phyloP scores from a whole-genome alignment of 1,140 invertebrate species.

The Chlorops oryzae region DNA sequence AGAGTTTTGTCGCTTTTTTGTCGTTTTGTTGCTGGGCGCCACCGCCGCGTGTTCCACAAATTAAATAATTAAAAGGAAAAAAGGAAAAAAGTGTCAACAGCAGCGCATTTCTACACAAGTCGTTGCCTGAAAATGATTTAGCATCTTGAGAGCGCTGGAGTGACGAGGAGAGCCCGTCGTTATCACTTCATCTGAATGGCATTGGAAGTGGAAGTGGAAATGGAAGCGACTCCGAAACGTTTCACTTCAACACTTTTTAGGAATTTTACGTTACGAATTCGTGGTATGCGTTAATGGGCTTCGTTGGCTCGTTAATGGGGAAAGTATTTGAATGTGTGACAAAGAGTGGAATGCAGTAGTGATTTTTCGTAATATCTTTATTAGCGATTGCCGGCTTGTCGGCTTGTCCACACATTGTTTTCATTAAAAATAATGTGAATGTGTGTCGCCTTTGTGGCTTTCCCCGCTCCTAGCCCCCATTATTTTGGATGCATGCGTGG shows the following conservation, averaged over 20 bases:
- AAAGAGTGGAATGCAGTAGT: background rate
- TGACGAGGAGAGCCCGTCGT: background rate
- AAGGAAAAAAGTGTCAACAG: conserved; percentile 10
- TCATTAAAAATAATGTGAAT: conserved; percentile 10
- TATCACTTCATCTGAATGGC: no score
- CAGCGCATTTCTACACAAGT: conserved; percentile 2
- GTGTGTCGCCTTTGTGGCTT: background rate
- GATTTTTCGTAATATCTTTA: background rate
- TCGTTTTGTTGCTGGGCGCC: no score
- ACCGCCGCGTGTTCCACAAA: no score
- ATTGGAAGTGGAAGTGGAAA: background rate
- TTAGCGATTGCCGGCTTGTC: background rate
- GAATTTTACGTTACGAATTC: background rate
- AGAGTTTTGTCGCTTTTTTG: no score
- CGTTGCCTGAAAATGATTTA: conserved; percentile 10
- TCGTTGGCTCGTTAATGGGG: conserved; percentile 1
- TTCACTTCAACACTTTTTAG: conserved; percentile 12
- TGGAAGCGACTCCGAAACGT: background rate
- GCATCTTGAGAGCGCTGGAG: background rate
- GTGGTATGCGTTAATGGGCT: background rate
- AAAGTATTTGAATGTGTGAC: background rate
- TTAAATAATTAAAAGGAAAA: conserved; percentile 9
- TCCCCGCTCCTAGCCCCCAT: background rate
- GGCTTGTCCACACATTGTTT: conserved; percentile 17
- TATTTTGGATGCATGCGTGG: background rate